A percentile compares a stretch with the other conserved stretches of the same genome.
Evolutionary conservation across 2,797 vertebrate genomes (phyloP).

Genomic region (Rhodeus uyekii): DNA sequence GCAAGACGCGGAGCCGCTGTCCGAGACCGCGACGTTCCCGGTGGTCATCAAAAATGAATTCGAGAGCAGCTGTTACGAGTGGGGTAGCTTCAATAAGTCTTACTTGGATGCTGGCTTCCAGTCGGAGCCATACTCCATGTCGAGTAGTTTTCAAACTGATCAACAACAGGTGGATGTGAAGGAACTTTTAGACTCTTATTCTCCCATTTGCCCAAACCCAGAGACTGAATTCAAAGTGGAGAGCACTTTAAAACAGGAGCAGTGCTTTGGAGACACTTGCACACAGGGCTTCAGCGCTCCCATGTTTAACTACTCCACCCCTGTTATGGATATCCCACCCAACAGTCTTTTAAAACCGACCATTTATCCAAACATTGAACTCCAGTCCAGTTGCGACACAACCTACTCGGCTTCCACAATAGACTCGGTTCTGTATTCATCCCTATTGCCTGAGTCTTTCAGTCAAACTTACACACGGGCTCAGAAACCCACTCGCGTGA

Average conservation of each 20-base stretch:
- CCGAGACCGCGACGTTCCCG: slow-evolving; percentile 79
- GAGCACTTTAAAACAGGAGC: slow-evolving; percentile 80
- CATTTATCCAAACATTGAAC: slow-evolving; percentile 68
- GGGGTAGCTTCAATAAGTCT: slow-evolving; percentile 80
- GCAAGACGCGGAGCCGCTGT: slow-evolving; percentile 71
- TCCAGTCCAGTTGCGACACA: slow-evolving; percentile 76
- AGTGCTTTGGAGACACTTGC: slow-evolving; percentile 79
- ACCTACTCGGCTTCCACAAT: slow-evolving; percentile 76
- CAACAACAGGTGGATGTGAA: slow-evolving; percentile 84
- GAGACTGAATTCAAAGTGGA: slow-evolving; percentile 83
- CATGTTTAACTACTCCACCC: slow-evolving; percentile 75
- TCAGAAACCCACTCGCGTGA: slow-evolving; percentile 78
- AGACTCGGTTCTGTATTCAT: slow-evolving; percentile 78
- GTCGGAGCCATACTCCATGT: slow-evolving; percentile 80
- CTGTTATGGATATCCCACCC: slow-evolving; percentile 74
- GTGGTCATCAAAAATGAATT: slow-evolving; percentile 89
- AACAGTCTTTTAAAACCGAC: slow-evolving; percentile 71
- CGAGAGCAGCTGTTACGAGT: slow-evolving; percentile 87
- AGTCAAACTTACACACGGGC: slow-evolving; percentile 81
- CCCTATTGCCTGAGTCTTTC: slow-evolving; percentile 71
- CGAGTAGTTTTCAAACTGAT: slow-evolving; percentile 77
- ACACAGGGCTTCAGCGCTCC: slow-evolving; percentile 76
- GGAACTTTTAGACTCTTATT: slow-evolving; percentile 82
- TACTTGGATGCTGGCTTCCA: slow-evolving; percentile 82
- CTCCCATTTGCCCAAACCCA: slow-evolving; percentile 75